Percentiles rank a stretch among this genome's conserved stretches.
Conservation (phyloP, 2,113 vertebrate species). For the Phodopus roborovskii region DNA sequence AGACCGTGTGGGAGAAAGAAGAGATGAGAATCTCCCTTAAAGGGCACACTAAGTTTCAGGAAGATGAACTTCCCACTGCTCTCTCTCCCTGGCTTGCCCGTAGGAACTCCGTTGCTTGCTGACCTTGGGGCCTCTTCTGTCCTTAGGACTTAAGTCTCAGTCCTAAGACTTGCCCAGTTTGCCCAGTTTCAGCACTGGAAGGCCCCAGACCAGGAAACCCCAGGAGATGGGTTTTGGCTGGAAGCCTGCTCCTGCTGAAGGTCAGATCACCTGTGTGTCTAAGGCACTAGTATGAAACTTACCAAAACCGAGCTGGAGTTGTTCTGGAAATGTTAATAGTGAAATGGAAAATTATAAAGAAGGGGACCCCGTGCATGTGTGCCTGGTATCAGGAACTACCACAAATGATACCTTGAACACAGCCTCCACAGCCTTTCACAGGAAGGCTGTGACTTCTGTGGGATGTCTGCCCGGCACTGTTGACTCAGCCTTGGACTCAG, state of each 20-base stretch:
- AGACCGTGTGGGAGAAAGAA: not conserved
- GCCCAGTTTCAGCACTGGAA: not conserved
- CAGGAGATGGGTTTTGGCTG: not conserved
- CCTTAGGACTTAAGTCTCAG: not conserved
- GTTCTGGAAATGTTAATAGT: not conserved
- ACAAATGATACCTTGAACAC: not conserved
- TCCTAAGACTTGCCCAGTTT: no score
- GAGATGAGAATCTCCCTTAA: conserved; percentile 22
- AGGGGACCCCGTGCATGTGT: not conserved
- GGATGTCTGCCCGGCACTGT: not conserved
- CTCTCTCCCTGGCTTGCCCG: not conserved
- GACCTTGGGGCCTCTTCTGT: not conserved
- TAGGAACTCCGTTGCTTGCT: not conserved
- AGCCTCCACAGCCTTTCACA: not conserved
- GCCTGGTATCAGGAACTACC: not conserved
- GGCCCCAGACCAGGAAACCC: not conserved
- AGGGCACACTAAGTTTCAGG: not conserved
- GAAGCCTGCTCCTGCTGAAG: not conserved
- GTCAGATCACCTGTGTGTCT: not conserved
- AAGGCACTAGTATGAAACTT: not conserved
- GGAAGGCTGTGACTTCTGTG: not conserved
- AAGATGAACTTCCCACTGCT: not conserved
- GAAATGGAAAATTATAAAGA: not conserved
- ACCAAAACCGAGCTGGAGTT: not conserved
- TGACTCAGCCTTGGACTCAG: not conserved